Evolutionary conservation across 2,113 vertebrate genomes (phyloP).

Genomic region (Marcusenius ussheri): DNA sequence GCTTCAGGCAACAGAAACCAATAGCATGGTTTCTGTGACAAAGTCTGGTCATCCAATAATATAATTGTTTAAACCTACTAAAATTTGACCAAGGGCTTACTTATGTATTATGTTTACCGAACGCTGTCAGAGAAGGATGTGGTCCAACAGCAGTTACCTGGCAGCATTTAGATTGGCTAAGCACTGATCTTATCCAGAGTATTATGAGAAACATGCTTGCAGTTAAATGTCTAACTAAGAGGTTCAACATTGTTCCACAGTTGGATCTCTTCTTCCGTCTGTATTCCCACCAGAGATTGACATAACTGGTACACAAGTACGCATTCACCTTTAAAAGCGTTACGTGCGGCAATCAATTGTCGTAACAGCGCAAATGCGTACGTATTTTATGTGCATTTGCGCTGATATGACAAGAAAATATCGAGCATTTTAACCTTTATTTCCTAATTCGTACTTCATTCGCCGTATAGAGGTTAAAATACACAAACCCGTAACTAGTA

Average conservation of each 20-base stretch:
- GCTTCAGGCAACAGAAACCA: background rate
- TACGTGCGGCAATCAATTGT: too few species aligned
- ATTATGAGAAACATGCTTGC: background rate
- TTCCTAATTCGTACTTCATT: too few species aligned
- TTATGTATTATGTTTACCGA: background rate
- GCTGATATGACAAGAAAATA: too few species aligned
- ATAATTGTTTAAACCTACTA: background rate
- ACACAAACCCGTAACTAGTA: too few species aligned
- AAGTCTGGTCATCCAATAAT: background rate
- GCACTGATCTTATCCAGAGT: background rate
- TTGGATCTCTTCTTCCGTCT: background rate
- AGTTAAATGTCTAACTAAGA: background rate
- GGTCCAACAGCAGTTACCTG: background rate
- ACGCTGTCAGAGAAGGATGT: background rate
- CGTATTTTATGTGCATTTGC: too few species aligned
- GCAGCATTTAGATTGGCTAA: background rate
- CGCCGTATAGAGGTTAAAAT: too few species aligned
- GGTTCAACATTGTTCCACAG: background rate
- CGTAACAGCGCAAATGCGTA: too few species aligned
- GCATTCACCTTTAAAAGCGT: too few species aligned
- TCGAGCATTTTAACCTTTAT: too few species aligned
- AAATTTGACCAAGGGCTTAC: background rate
- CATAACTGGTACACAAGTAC: too few species aligned
- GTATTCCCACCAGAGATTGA: background rate
- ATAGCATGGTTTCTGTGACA: background rate